Evolutionary conservation across 1,140 invertebrate genomes (phyloP).

Genomic region (Grapholita molesta): DNA sequence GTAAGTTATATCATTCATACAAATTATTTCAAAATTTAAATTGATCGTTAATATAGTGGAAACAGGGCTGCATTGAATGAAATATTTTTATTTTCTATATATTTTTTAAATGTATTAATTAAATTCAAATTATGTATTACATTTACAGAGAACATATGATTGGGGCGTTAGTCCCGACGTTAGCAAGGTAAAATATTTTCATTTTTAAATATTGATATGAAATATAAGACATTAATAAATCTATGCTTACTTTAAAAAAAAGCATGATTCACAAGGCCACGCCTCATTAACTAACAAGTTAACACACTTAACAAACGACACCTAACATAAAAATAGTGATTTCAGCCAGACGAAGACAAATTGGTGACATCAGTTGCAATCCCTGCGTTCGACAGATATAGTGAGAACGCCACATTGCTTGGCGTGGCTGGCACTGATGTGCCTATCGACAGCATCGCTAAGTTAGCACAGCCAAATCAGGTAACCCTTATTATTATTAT

Average conservation of each 20-base stretch:
- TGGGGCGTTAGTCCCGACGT: constrained; percentile 60
- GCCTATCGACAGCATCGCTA: constrained; percentile 93
- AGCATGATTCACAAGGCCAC: too few species aligned
- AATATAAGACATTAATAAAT: not conserved
- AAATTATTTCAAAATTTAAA: not conserved
- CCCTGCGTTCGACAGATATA: constrained; percentile 87
- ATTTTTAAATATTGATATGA: not conserved
- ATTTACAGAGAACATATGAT: constrained; percentile 46
- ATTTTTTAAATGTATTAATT: not conserved
- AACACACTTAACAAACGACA: too few species aligned
- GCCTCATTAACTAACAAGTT: too few species aligned
- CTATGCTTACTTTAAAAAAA: too few species aligned
- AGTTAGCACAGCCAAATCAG: constrained; percentile 86
- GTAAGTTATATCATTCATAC: constrained; percentile 73
- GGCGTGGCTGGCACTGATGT: constrained; percentile 97
- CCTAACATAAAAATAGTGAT: not conserved
- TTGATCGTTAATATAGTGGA: too few species aligned
- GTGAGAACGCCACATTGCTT: constrained; percentile 85
- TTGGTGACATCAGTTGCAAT: constrained; percentile 91
- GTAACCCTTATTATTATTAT: constrained; percentile 23
- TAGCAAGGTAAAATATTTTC: constrained; percentile 39
- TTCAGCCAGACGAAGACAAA: constrained; percentile 77
- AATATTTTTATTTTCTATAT: not conserved
- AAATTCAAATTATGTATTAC: not conserved
- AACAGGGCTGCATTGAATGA: too few species aligned